A percentile compares a stretch with the other conserved stretches of the same genome.
These are phyloP conservation scores for Tragelaphus imberbis DNA, from an alignment of 2,113 vertebrate species.

Conservation along the genomic window DNA sequence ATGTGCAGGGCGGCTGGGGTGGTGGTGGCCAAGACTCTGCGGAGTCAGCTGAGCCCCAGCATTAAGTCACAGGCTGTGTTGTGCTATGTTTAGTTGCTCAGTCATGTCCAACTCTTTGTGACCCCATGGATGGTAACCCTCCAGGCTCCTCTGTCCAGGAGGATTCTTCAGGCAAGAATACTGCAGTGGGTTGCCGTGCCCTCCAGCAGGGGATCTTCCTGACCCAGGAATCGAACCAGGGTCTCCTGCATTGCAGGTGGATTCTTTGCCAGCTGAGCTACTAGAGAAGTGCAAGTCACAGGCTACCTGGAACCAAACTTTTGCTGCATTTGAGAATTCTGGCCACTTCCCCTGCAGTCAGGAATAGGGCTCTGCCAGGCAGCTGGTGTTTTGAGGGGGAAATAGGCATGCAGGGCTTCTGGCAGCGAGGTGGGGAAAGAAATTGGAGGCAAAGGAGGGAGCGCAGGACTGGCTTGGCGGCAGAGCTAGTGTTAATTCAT, in stretches of 20 bases:
- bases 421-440: background rate
- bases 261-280: background rate
- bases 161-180: background rate
- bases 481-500: constrained; percentile 38
- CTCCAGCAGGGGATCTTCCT: background rate
- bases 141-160: background rate
- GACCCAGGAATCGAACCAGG: background rate
- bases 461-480: background rate
- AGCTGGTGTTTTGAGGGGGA: background rate
- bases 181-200: background rate
- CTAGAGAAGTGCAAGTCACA: background rate
- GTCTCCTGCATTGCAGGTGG: background rate
- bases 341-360: background rate
- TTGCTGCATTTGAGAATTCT: background rate
- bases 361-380: background rate
- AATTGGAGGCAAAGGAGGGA: background rate
- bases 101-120: background rate
- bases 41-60: background rate
- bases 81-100: rapidly evolving
- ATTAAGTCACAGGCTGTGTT: background rate
- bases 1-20: background rate
- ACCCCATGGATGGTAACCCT: background rate
- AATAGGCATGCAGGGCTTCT: background rate
- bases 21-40: background rate
- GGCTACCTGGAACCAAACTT: background rate